Conservation (phyloP, 2,888 invertebrate genomes). For the Drosophila falleni region DNA sequence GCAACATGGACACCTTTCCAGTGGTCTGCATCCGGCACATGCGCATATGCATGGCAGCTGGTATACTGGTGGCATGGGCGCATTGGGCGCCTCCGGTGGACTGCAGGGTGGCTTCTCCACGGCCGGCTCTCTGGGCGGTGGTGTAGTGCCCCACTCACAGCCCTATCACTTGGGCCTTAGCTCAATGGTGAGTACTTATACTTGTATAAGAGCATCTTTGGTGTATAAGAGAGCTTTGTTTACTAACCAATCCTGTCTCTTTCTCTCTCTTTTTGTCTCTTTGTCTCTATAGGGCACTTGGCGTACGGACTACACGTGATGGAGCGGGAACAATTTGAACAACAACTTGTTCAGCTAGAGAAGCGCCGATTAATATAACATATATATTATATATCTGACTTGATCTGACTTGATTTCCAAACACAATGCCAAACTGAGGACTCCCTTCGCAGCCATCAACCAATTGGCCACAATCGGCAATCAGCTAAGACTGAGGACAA, state of each 20-base stretch:
- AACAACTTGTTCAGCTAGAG: conserved; percentile 85
- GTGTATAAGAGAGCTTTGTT: conserved; percentile 19
- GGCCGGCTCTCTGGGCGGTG: conserved; percentile 88
- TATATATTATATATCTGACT: conserved; percentile 14
- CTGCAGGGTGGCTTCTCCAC: conserved; percentile 87
- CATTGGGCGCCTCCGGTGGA: conserved; percentile 88
- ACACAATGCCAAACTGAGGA: conserved; percentile 80
- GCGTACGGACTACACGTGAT: conserved; percentile 98
- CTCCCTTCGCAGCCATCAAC: conserved; percentile 48
- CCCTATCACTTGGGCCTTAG: conserved; percentile 89
- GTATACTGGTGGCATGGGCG: conserved; percentile 88
- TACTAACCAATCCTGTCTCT: conserved; percentile 40
- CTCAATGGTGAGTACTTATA: conserved; percentile 88
- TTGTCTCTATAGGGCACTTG: conserved; percentile 90
- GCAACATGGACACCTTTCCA: conserved; percentile 88
- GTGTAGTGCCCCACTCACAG: conserved; percentile 89
- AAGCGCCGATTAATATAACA: conserved; percentile 29
- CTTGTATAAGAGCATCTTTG: conserved; percentile 39
- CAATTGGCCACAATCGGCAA: conserved; percentile 17
- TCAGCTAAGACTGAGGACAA: neutral
- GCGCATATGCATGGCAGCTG: conserved; percentile 89
- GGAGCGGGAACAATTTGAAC: conserved; percentile 86
- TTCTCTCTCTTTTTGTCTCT: conserved; percentile 37
- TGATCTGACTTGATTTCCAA: conserved; percentile 55
- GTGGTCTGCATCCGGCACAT: conserved; percentile 87